phyloP scores from a whole-genome alignment of 2,888 invertebrate genomes.

The Leucophenga maculata region DNA sequence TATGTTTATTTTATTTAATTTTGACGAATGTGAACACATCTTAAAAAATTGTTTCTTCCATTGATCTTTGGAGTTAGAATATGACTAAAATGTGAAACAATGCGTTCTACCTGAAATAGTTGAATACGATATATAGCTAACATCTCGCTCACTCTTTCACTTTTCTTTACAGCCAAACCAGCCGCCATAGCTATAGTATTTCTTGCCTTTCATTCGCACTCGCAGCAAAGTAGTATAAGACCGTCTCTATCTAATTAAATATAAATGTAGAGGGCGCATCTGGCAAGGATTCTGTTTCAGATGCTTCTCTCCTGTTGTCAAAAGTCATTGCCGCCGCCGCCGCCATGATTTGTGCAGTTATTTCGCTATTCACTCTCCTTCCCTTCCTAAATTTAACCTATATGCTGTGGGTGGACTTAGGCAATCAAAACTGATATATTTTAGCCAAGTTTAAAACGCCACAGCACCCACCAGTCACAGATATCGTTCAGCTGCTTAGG shows the following conservation, averaged over 20 bases:
- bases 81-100: too few species aligned
- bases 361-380: neutral
- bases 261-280: slow-evolving; percentile 11
- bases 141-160: neutral
- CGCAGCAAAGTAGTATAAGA: neutral
- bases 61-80: too few species aligned
- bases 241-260: too few species aligned
- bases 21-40: neutral
- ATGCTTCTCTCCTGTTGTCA: neutral
- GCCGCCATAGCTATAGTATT: neutral
- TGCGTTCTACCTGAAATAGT: too few species aligned
- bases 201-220: neutral
- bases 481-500: neutral
- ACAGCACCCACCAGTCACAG: neutral
- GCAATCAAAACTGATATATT: slow-evolving; percentile 10
- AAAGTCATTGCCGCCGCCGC: slow-evolving; percentile 8
- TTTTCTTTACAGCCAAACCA: neutral
- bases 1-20: neutral
- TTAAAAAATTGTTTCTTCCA: neutral
- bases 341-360: neutral
- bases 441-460: slow-evolving; percentile 2
- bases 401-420: neutral
- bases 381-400: too few species aligned
- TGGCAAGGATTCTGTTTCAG: neutral
- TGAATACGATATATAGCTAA: too few species aligned